Base-by-base conservation (phyloP, 2,113 vertebrate genomes). In the Pelecanus crispus region DNA sequence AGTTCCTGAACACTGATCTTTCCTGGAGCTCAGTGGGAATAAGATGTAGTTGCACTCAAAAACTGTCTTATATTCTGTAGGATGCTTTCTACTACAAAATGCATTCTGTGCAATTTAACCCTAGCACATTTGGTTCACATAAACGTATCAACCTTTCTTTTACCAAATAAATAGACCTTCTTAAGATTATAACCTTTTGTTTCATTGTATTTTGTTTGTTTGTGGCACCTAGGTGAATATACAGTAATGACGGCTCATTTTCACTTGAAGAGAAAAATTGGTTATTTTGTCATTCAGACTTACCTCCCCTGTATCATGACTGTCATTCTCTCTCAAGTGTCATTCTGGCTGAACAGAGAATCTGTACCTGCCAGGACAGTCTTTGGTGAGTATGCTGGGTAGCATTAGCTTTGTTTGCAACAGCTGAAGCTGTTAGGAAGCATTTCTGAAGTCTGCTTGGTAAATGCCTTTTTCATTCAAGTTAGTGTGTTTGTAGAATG, bases 271-370 rank as follows among this genome's bases (percentile, higher is more conserved):
- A 99, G 99, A 98, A 99, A 99, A 98, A 99, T 99, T 58, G 99
- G 99, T 67, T 99, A 99, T 98, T 99, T 99, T 98, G 99, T 99
- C 96, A 99, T 99, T 97, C 99, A 99, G 98, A 99, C 99, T 11
- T 99, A 99, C 87, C 98, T 99, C 34, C 99, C 99, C 12, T 99
- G 99, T 97, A 99, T 99, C 98, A 99, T 99, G 99, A 99, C 99
- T 26, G 99, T 99, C 98, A 99, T 99, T 97, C 98, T 99, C 38
- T 99, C 99, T 86, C 99, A 99, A 98, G 99, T 99, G 94, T 99
- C 99, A 81, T 99, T 99, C 97, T 99, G 99, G 99, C 96, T 99
- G 62, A 99, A 99, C 96, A 98, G 99, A 98, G 99, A 99, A 93
- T 99, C 99, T 20, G 99, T 99, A 56, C 99, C 99, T 65, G 99